Evolutionary conservation across 2,113 vertebrate genomes (phyloP), one percentile per base, ranked within the genome.

Genomic region (Cricetomys ansorgei): DNA sequence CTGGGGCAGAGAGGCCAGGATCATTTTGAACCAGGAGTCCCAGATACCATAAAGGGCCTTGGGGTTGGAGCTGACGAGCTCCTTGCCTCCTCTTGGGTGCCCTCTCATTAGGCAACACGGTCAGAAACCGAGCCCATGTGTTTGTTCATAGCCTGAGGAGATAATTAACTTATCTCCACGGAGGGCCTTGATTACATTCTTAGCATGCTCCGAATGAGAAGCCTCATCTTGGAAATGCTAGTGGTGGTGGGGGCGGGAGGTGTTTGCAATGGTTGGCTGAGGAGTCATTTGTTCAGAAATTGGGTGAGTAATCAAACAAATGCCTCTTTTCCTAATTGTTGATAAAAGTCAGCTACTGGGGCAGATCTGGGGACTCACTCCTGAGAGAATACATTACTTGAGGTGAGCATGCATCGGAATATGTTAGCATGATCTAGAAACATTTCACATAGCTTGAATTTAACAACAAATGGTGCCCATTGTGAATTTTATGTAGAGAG

Each of bases 181-280:
- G 98, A 98, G 98, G 98, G 97, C 97, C 97, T 98, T 98, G 98
- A 99, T 99, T 99, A 98, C 97, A 98, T 99, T 98, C 98, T 97
- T 99, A 98, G 98, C 98, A 98, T 98, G 98, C 98, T 98, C 97
- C 95, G 98, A 98, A 98, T 98, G 98, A 98, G 98, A 98, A 98
- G 97, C 95, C 97, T 98, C 97, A 97, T 98, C 98, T 96, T 98
- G 97, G 94, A 98, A 98, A 97, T 5, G 94, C 97, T 96, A 25
- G 91, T 94, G 94, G 95, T 97, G 94, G 97, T 95, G 69, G 85
- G 86, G 80, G 55, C 7, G 88, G 88, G 97, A 97, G 88, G 94
- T 96, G 89, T 98, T 96, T 97, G 97, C 97, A 98, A 97, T 93
- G 93, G 96, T 98, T 98, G 86, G 1, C 97, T 95, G 98, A 98